Base-by-base conservation (phyloP, 92 coral and sea anemone genomes). In the Muricea muricata region DNA sequence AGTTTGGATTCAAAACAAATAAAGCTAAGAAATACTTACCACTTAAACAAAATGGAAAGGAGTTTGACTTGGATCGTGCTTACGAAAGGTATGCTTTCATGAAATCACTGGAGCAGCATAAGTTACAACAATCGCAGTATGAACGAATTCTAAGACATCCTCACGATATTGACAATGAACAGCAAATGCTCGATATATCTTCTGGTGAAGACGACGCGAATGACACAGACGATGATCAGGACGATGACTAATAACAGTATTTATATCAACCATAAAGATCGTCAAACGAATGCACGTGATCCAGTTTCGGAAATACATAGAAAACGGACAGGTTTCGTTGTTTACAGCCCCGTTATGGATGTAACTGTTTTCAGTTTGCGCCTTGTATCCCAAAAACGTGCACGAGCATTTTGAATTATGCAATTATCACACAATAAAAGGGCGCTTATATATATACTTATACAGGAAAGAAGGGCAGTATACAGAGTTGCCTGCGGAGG, bases 11-110 rank as follows among this genome's bases (percentile, higher is more conserved):
- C 39, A 47, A 47, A n/a, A 47, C 15, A 25, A 18, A 47, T 4
- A 25, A 65, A 42, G 60, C 46, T 4, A 42, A 12, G 35, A 74
- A 32, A 0, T 74, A 74, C 20, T 42, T 74, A 39, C 82, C 40
- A 25, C 37, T 52, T 55, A 76, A 47, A 25, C 50, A 48, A 25
- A 21, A 26, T 47, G 82, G 67, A 5, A 76, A 76, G 33, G 66
- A 76, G n/a, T 76, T 76, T 28, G 82, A 76, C 54, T 60, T 76
- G 15, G 82, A 76, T 7, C 33, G 60, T 25, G 82, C 66, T 6
- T 76, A 76, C 42, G 66, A 50, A 52, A 20, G 82, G 9, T 76
- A 47, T 76, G 82, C 67, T 9, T 76, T 76, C 42, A 20, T 76
- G 0, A 76, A 48, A 28, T 47, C 65, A 20, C 35, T 47, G 40